Conservation (phyloP, 1,140 invertebrate species). For the Geopemphigus sp. region DNA sequence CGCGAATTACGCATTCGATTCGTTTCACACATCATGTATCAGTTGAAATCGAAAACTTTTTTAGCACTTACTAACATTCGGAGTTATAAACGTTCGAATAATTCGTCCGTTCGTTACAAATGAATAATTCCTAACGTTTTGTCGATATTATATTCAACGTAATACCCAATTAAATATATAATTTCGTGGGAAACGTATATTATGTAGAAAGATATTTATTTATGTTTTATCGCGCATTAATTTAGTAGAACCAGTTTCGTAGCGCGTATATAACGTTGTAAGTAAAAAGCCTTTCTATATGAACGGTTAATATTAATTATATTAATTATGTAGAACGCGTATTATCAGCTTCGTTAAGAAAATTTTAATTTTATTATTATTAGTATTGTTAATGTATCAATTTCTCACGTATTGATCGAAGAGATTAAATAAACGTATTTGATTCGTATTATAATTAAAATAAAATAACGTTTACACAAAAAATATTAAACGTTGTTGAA, state of each 20-base stretch:
- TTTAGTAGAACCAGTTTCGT: neutral
- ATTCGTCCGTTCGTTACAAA: no score
- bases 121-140: no score
- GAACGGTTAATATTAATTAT: neutral
- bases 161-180: neutral
- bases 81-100: no score
- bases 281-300: neutral
- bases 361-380: neutral
- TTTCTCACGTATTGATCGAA: neutral
- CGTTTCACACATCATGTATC: no score
- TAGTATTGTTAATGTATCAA: neutral
- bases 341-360: neutral
- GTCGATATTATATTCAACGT: no score
- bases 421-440: neutral
- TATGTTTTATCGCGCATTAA: neutral
- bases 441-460: neutral
- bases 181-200: neutral
- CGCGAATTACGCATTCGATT: no score
- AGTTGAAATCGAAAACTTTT: no score
- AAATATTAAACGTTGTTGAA: neutral
- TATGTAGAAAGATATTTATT: neutral
- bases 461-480: neutral
- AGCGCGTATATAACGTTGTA: neutral
- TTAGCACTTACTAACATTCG: no score
- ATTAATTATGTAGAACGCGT: neutral